Percentiles rank a stretch among this genome's conserved stretches.
phyloP scores from a whole-genome alignment of 2,888 invertebrate genomes.

The Rhimphoctona megacephalus region DNA sequence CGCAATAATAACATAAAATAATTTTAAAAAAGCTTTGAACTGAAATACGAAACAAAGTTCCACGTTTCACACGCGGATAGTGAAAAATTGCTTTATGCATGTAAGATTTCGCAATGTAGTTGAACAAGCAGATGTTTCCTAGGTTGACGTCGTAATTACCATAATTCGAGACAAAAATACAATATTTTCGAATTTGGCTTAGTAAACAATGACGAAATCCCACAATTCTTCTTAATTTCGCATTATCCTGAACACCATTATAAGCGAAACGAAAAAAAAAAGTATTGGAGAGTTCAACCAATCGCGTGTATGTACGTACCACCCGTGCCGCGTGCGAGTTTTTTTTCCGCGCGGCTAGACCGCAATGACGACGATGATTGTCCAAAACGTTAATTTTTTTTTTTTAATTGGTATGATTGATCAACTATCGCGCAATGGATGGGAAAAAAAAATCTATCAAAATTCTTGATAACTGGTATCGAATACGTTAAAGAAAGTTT shows the following conservation, averaged over 20 bases:
- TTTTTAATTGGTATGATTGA: background rate
- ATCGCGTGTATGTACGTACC: conserved; percentile 66
- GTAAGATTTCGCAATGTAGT: conserved; percentile 3
- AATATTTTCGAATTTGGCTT: background rate
- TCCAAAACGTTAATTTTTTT: background rate
- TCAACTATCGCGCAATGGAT: background rate
- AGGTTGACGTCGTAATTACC: conserved; percentile 27
- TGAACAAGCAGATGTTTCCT: conserved; percentile 34
- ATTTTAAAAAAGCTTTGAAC: background rate
- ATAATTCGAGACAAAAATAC: conserved; percentile 23
- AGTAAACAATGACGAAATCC: background rate
- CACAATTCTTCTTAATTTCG: background rate
- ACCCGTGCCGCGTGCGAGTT: conserved; percentile 65
- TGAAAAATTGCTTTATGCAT: background rate
- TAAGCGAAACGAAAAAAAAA: background rate
- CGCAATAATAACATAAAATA: background rate
- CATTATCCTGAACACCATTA: background rate
- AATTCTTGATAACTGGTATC: conserved; percentile 1
- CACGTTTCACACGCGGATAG: conserved; percentile 9
- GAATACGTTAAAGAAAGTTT: conserved; percentile 26
- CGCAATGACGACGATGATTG: conserved; percentile 52
- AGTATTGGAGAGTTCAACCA: conserved; percentile 47
- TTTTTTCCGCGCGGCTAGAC: conserved; percentile 55
- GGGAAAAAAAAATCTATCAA: background rate
- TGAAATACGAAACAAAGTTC: background rate